phyloP scores from a whole-genome alignment of 2,113 vertebrate species.

The Rhombomys opimus region DNA sequence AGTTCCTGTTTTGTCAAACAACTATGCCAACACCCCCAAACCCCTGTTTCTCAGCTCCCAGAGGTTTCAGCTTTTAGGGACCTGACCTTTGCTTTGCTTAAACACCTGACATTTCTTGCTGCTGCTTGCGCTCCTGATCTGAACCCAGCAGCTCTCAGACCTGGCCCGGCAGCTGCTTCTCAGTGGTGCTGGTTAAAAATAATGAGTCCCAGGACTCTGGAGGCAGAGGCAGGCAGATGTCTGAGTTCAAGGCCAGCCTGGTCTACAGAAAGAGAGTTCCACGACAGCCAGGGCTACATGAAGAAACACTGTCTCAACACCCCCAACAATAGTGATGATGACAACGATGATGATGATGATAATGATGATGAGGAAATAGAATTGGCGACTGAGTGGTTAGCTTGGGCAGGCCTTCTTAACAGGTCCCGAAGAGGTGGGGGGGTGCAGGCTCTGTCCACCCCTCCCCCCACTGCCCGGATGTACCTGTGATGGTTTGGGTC shows the following conservation, averaged over 20 bases:
- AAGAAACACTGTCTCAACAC: background rate
- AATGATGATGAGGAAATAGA: background rate
- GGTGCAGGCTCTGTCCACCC: fast-evolving
- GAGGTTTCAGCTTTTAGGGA: constrained; percentile 21
- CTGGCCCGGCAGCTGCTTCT: constrained; percentile 31
- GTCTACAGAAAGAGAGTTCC: background rate
- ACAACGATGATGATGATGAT: too few species aligned
- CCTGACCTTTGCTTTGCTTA: background rate
- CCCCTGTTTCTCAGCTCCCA: background rate
- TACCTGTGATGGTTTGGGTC: constrained; percentile 92
- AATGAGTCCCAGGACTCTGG: background rate
- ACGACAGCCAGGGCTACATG: background rate
- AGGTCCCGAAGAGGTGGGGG: background rate
- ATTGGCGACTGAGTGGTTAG: background rate
- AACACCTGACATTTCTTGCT: background rate
- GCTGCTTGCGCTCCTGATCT: background rate
- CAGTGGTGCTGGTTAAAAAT: constrained; percentile 69
- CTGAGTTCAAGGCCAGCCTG: background rate
- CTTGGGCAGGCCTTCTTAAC: constrained; percentile 28
- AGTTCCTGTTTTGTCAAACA: background rate
- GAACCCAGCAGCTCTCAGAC: constrained; percentile 4
- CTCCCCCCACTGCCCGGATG: fast-evolving
- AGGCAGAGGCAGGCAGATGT: background rate
- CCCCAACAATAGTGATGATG: background rate
- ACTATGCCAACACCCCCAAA: background rate